These are phyloP conservation scores for Drosophila chauvacae DNA, from an alignment of 1,140 invertebrate genomes.

Conservation along the genomic window DNA sequence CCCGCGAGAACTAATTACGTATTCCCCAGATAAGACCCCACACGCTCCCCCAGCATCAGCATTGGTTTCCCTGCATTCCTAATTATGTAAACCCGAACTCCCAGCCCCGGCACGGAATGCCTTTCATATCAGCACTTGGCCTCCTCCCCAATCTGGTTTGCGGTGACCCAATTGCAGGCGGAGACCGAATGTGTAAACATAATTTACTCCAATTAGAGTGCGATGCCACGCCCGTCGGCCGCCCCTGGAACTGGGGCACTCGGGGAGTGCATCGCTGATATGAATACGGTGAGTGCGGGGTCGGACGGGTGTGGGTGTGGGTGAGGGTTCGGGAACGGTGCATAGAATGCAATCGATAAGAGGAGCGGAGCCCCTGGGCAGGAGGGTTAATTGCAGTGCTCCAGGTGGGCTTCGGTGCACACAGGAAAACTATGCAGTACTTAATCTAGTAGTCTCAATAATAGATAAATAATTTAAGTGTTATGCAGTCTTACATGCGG, in stretches of 20 bases:
- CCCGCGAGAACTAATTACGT: slow-evolving; percentile 63
- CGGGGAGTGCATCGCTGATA: slow-evolving; percentile 55
- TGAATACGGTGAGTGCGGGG: slow-evolving; percentile 10
- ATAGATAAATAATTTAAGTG: no score
- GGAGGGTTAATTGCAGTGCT: slow-evolving; percentile 40
- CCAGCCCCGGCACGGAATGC: slow-evolving; percentile 43
- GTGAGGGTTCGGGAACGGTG: not conserved
- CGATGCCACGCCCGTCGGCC: slow-evolving; percentile 41
- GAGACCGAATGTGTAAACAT: slow-evolving; percentile 76
- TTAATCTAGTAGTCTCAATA: no score
- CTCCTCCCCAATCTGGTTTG: slow-evolving; percentile 26
- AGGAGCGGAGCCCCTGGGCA: not conserved
- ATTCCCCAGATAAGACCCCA: slow-evolving; percentile 63
- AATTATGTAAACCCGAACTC: slow-evolving; percentile 67
- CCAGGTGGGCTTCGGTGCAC: slow-evolving; percentile 32
- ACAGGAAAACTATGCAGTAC: not conserved
- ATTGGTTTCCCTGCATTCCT: slow-evolving; percentile 32
- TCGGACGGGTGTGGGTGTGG: slow-evolving; percentile 1
- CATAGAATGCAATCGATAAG: slow-evolving; percentile 71
- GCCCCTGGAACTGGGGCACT: slow-evolving; percentile 61
- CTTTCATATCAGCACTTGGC: slow-evolving; percentile 60
- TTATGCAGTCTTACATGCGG: no score
- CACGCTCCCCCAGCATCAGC: slow-evolving; percentile 19
- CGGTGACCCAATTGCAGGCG: slow-evolving; percentile 71
- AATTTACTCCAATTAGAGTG: slow-evolving; percentile 78